phyloP scores from a whole-genome alignment of 2,888 invertebrate genomes.

The Aleiodes alternator region DNA sequence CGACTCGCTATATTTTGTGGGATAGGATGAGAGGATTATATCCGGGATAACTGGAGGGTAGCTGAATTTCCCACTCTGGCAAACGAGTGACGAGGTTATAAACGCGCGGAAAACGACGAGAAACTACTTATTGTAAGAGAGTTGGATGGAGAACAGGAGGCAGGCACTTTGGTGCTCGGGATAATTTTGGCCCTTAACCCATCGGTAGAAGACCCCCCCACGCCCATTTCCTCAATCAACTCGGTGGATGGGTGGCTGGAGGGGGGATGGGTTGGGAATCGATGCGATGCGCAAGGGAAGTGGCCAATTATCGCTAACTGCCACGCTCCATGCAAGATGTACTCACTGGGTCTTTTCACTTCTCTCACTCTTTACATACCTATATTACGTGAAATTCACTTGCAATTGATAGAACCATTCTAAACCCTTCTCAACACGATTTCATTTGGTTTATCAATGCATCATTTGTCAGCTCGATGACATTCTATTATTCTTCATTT shows the following conservation, averaged over 20 bases:
- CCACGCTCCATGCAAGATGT: constrained; percentile 65
- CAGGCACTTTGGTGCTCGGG: constrained; percentile 56
- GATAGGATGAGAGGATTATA: too few relatives aligned
- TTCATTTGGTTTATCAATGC: neutral
- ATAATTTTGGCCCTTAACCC: constrained; percentile 66
- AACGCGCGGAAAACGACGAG: constrained; percentile 45
- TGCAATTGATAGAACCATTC: constrained; percentile 26
- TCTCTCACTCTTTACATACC: neutral
- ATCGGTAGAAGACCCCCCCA: constrained; percentile 51
- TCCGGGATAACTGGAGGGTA: too few relatives aligned
- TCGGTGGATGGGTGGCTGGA: neutral
- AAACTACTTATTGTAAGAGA: constrained; percentile 22
- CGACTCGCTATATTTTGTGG: too few relatives aligned
- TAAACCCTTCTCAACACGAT: neutral
- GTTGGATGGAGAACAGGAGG: constrained; percentile 41
- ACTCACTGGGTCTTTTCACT: constrained; percentile 48
- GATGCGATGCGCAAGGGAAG: constrained; percentile 71
- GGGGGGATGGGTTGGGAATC: constrained; percentile 61
- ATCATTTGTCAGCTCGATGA: constrained; percentile 20
- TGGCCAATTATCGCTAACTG: constrained; percentile 72
- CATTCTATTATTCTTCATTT: neutral
- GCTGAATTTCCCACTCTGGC: neutral
- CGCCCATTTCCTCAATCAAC: constrained; percentile 71
- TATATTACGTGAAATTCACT: neutral
- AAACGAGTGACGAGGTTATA: constrained; percentile 53